Evolutionary conservation across 2,113 vertebrate genomes (phyloP).

Genomic region (Eurystomus gularis): DNA sequence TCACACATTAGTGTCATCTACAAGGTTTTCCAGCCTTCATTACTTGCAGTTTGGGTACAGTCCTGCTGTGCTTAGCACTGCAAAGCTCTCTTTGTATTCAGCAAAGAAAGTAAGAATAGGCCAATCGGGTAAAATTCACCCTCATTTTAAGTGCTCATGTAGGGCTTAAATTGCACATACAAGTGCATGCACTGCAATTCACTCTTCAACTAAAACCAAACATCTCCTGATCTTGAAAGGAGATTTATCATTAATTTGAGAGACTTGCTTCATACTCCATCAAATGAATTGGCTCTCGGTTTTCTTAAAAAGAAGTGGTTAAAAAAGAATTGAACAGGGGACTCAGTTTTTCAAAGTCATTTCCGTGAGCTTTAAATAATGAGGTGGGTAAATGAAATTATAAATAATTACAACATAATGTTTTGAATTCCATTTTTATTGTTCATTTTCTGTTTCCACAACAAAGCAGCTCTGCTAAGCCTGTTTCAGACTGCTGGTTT

Average conservation of each 20-base stretch:
- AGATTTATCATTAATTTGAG: not conserved
- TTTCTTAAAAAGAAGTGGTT: not conserved
- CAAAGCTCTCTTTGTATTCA: not conserved
- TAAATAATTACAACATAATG: not conserved
- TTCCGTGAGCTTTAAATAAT: not conserved
- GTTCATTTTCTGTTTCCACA: not conserved
- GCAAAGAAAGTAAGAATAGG: not conserved
- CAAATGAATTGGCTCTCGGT: not conserved
- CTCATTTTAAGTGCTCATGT: not conserved
- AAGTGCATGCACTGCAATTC: not conserved
- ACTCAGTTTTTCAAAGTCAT: not conserved
- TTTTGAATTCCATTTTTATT: slow-evolving; percentile 11
- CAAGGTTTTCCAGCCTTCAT: not conserved
- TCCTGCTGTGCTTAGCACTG: not conserved
- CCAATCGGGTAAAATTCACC: not conserved
- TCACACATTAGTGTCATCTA: not conserved
- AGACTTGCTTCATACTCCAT: not conserved
- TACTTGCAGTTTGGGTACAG: not conserved
- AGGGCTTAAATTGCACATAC: not conserved
- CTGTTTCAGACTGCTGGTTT: not conserved
- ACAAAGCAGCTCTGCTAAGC: not conserved
- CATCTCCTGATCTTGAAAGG: not conserved
- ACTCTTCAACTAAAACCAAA: not conserved
- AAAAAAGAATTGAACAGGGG: not conserved
- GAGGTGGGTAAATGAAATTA: not conserved